A percentile compares a stretch with the other conserved stretches of the same genome.
Conservation (phyloP, 2,797 vertebrate genomes). For the Melanotaenia trifasciata region DNA sequence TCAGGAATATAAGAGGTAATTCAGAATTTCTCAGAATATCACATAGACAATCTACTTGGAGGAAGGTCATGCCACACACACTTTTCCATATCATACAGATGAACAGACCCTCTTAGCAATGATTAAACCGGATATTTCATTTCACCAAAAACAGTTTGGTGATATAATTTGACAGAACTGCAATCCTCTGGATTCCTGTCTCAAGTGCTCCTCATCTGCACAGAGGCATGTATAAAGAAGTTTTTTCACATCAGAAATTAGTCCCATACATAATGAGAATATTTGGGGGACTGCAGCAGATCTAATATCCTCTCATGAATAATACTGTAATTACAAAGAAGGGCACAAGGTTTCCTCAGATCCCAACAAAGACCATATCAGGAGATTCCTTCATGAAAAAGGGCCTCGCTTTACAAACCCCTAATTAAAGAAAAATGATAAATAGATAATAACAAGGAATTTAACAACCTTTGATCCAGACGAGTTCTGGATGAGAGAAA, state of each 20-base stretch:
- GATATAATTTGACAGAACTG: neutral
- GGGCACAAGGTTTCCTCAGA: constrained; percentile 41
- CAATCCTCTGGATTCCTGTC: constrained; percentile 1
- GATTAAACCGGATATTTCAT: constrained; percentile 7
- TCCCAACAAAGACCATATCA: constrained; percentile 49
- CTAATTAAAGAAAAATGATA: constrained; percentile 49
- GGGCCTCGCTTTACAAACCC: constrained; percentile 46
- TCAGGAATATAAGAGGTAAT: constrained; percentile 19
- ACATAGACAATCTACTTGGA: neutral
- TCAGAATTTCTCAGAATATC: constrained; percentile 24
- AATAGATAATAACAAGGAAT: constrained; percentile 32
- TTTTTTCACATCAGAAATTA: constrained; percentile 48
- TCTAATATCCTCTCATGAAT: constrained; percentile 70
- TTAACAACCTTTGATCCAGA: neutral
- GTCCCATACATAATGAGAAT: constrained; percentile 67
- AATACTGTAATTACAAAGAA: constrained; percentile 65
- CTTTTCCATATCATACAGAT: neutral
- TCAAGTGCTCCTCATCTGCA: constrained; percentile 28
- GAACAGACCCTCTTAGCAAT: neutral
- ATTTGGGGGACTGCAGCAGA: constrained; percentile 25
- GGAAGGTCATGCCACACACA: neutral
- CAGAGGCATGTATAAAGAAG: constrained; percentile 20
- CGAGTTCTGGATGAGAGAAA: neutral
- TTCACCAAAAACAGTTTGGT: constrained; percentile 4
- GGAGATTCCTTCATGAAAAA: constrained; percentile 54